Evolutionary conservation across 1,140 invertebrate genomes (phyloP).

Genomic region (Ceratina japonica): DNA sequence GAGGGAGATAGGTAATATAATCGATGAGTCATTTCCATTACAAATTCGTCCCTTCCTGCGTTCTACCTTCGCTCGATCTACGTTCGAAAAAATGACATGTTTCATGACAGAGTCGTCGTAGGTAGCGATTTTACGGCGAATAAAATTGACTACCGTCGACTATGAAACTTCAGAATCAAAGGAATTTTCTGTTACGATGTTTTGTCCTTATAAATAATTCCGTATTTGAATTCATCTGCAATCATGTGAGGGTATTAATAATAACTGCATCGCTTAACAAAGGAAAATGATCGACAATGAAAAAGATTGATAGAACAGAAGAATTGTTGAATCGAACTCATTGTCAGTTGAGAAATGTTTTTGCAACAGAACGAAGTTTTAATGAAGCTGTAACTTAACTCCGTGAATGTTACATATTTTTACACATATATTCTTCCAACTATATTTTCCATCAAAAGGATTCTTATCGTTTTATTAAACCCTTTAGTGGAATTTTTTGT

Average conservation of each 20-base stretch:
- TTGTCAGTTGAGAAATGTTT: not conserved
- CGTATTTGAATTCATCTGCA: too few relatives aligned
- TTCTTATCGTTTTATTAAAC: not conserved
- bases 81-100: slow-evolving; percentile 2
- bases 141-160: not conserved
- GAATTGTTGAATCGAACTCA: not conserved
- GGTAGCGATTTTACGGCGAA: not conserved
- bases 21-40: not conserved
- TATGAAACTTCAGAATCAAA: not conserved
- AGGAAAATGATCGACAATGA: not conserved
- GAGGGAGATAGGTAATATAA: not conserved
- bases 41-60: not conserved
- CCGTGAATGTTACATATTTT: not conserved
- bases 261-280: not conserved
- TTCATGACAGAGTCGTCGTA: not conserved
- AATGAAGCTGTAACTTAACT: not conserved
- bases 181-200: too few relatives aligned
- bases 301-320: not conserved
- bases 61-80: not conserved
- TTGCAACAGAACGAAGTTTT: not conserved
- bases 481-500: not conserved
- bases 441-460: not conserved
- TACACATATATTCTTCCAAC: not conserved
- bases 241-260: not conserved
- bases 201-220: too few relatives aligned